These are phyloP conservation scores for Listronotus bonariensis DNA, from an alignment of 1,140 invertebrate species.

Conservation along the genomic window DNA sequence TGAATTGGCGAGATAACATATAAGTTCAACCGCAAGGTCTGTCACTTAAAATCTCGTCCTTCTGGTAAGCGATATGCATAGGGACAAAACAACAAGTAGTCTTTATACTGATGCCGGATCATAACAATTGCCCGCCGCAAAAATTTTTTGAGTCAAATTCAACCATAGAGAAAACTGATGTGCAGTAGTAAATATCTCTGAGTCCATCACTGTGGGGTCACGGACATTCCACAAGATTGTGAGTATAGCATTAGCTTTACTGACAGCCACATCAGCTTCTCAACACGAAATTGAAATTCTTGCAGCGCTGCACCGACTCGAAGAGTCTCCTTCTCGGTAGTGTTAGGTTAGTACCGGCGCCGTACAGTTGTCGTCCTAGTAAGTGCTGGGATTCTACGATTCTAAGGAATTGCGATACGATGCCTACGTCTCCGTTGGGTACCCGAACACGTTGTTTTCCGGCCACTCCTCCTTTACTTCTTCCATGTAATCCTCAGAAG, in stretches of 20 bases:
- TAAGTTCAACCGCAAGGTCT: conserved; percentile 88
- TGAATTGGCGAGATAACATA: conserved; percentile 88
- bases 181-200: conserved; percentile 88
- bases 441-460: conserved; percentile 7
- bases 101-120: conserved; percentile 76
- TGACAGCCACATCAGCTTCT: conserved; percentile 89
- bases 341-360: conserved; percentile 86
- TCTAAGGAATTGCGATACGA: conserved; percentile 84
- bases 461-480: conserved; percentile 20
- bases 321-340: conserved; percentile 92
- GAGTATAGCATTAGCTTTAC: conserved; percentile 92
- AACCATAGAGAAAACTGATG: conserved; percentile 87
- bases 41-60: conserved; percentile 85
- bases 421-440: conserved; percentile 63
- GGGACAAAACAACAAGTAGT: conserved; percentile 86
- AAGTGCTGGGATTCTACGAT: conserved; percentile 90
- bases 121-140: conserved; percentile 87
- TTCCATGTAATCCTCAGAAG: conserved; percentile 22
- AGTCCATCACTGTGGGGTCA: conserved; percentile 73
- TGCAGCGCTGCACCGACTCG: conserved; percentile 90
- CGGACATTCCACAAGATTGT: conserved; percentile 91
- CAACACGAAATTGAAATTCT: conserved; percentile 80
- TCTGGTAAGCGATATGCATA: conserved; percentile 90
- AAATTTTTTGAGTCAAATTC: conserved; percentile 94
- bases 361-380: conserved; percentile 89